phyloP scores from a whole-genome alignment of 2,797 vertebrate genomes.

The Gymnoscopelus braueri region DNA sequence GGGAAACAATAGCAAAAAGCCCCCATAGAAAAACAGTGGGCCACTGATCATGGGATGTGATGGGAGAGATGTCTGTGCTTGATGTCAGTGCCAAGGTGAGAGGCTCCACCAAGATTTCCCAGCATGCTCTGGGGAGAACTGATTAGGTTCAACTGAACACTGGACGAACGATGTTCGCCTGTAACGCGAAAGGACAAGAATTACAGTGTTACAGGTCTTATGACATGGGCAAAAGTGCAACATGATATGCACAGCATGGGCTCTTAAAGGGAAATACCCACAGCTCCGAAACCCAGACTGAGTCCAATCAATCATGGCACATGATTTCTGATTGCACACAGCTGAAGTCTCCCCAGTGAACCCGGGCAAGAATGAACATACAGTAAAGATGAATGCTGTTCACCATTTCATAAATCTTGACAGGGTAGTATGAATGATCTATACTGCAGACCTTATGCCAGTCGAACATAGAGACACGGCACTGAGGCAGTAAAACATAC shows the following conservation, averaged over 20 bases:
- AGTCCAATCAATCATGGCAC: constrained; percentile 45
- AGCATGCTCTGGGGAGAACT: constrained; percentile 67
- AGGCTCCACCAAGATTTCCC: constrained; percentile 72
- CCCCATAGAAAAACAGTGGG: constrained; percentile 68
- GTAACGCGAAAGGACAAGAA: constrained; percentile 44
- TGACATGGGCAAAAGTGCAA: constrained; percentile 36
- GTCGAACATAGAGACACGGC: background rate
- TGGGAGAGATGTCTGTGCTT: constrained; percentile 70
- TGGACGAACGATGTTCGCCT: constrained; percentile 42
- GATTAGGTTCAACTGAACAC: constrained; percentile 60
- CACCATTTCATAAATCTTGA: background rate
- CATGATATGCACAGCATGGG: constrained; percentile 32
- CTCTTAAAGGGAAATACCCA: constrained; percentile 38
- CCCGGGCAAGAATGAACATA: constrained; percentile 17
- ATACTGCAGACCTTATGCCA: background rate
- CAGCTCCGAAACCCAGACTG: constrained; percentile 17
- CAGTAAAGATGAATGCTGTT: constrained; percentile 11
- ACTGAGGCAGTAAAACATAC: background rate
- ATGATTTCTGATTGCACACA: constrained; percentile 37
- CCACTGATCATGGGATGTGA: constrained; percentile 75
- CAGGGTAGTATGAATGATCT: background rate
- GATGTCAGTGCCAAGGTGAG: constrained; percentile 78
- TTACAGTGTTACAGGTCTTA: constrained; percentile 33
- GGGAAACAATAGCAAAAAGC: constrained; percentile 77
- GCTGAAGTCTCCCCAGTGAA: constrained; percentile 20